Evolutionary conservation across 1,140 invertebrate genomes (phyloP), one percentile per base, ranked within the genome.

Genomic region (Drosophila parvula): DNA sequence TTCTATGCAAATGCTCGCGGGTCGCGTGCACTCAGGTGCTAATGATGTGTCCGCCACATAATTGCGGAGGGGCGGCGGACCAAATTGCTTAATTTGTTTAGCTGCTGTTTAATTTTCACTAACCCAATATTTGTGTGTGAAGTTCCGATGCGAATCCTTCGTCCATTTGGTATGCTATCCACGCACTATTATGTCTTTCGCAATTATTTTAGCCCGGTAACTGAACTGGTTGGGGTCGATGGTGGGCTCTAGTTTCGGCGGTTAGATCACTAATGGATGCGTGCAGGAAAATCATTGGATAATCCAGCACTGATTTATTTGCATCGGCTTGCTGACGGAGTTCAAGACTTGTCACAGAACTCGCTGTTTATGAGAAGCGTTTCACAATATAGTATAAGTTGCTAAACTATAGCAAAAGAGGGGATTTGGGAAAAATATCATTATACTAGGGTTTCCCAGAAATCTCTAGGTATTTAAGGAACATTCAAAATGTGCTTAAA

Each of bases 41-140:
- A 79, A 79, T 79, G 76, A 73, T n/a, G 75, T 79, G 45, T 12
- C 61, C 61, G 38, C 65, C 61, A 44, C 62, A 60, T 65, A 59
- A 30, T 71, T 71, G 67, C 34, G 69, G 69, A 41, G 55, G 47
- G 16, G 30, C 34, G 51, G 65, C 34, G 56, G 40, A 36, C 44
- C 75, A 78, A 78, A 78, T 78, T 78, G 65, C 75, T 45, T 78
- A 78, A 78, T 78, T 78, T 78, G 57, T 56, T 78, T 50, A 51
- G 59, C 50, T 70, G 44, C 41, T 57, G 38, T 53, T 78, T 70
- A 75, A 75, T 75, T 77, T 60, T 14, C 65, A 16, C 65, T 51
- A 58, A 16, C 63, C 41, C 38, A 22, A 70, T 9, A 14, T 38
- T 16, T 14, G 38, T 12, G 5, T 51, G 22, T n/a, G 6, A n/a